phyloP scores from a whole-genome alignment of 2,888 invertebrate species.

The Dicyrtoma fusca region DNA sequence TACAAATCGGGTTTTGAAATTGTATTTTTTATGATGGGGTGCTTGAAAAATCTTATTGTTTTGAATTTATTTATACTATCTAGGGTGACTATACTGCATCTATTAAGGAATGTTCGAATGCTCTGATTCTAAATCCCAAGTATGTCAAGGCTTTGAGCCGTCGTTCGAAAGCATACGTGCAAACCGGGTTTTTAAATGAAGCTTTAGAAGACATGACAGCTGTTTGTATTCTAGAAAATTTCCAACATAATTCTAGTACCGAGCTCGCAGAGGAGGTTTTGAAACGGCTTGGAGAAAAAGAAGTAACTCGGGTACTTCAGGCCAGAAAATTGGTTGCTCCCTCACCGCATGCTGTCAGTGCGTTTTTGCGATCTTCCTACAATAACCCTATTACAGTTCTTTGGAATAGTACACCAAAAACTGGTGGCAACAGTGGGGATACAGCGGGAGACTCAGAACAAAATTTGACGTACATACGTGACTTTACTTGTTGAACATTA shows the following conservation, averaged over 20 bases:
- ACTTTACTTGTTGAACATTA: no score
- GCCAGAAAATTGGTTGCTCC: slow-evolving; percentile 75
- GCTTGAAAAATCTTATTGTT: no score
- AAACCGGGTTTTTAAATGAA: slow-evolving; percentile 74
- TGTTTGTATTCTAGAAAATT: slow-evolving; percentile 86
- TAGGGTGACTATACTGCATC: slow-evolving; percentile 74
- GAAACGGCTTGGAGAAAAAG: slow-evolving; percentile 73
- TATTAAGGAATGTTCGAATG: slow-evolving; percentile 82
- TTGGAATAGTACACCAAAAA: slow-evolving; percentile 64
- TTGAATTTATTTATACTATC: slow-evolving; percentile 19
- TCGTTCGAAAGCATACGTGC: slow-evolving; percentile 81
- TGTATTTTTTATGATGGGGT: no score
- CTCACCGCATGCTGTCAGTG: slow-evolving; percentile 81
- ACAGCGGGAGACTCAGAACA: not conserved
- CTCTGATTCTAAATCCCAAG: slow-evolving; percentile 79
- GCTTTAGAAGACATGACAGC: slow-evolving; percentile 92
- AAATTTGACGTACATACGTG: not conserved
- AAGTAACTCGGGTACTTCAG: slow-evolving; percentile 75
- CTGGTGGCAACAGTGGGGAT: slow-evolving; percentile 58
- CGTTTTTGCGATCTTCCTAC: slow-evolving; percentile 78
- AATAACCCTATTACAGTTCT: slow-evolving; percentile 75
- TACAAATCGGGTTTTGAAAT: no score
- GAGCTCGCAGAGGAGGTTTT: slow-evolving; percentile 85
- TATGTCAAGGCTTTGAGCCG: slow-evolving; percentile 87
- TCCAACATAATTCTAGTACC: slow-evolving; percentile 78